Conservation (phyloP, 2,113 vertebrate genomes). For the Salminus brasiliensis region DNA sequence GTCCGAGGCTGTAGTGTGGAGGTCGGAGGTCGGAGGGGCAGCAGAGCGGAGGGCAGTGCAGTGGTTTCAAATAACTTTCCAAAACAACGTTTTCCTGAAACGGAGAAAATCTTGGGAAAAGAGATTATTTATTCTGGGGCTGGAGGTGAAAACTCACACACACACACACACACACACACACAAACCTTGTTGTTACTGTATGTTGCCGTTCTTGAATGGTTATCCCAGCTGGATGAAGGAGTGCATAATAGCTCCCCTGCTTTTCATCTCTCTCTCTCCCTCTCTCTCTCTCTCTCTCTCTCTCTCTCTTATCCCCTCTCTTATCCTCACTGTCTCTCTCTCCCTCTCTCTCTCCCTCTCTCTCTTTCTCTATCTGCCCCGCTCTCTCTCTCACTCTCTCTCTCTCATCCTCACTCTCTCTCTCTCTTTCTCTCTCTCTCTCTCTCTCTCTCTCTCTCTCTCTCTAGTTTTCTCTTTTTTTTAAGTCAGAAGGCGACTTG, state of each 20-base stretch:
- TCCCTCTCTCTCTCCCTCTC: slow-evolving; percentile 5
- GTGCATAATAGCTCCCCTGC: slow-evolving; percentile 11
- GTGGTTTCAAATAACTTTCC: slow-evolving; percentile 47
- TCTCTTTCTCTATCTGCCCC: slow-evolving; percentile 45
- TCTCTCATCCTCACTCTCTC: slow-evolving; percentile 28
- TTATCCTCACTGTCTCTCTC: slow-evolving; percentile 49
- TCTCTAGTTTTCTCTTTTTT: slow-evolving; percentile 36
- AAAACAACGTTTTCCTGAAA: slow-evolving; percentile 45
- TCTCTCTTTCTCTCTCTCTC: slow-evolving; percentile 26
- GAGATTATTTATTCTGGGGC: slow-evolving; percentile 33
- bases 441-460: slow-evolving; percentile 39
- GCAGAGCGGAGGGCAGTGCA: slow-evolving; percentile 5
- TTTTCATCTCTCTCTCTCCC: slow-evolving; percentile 37
- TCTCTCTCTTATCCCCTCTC: slow-evolving; percentile 28
- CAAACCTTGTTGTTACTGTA: slow-evolving; percentile 37
- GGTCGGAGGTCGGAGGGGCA: background rate
- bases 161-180: slow-evolving; percentile 27
- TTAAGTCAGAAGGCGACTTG: slow-evolving; percentile 71
- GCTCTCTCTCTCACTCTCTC: no score
- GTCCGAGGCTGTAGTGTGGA: no score
- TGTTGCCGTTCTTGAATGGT: slow-evolving; percentile 58
- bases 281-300: slow-evolving; percentile 38
- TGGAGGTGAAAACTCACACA: slow-evolving; percentile 6
- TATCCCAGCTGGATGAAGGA: slow-evolving; percentile 61
- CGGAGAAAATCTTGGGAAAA: slow-evolving; percentile 23